These are phyloP conservation scores for Acropternis orthonyx DNA, from an alignment of 2,797 vertebrate species.

Conservation along the genomic window DNA sequence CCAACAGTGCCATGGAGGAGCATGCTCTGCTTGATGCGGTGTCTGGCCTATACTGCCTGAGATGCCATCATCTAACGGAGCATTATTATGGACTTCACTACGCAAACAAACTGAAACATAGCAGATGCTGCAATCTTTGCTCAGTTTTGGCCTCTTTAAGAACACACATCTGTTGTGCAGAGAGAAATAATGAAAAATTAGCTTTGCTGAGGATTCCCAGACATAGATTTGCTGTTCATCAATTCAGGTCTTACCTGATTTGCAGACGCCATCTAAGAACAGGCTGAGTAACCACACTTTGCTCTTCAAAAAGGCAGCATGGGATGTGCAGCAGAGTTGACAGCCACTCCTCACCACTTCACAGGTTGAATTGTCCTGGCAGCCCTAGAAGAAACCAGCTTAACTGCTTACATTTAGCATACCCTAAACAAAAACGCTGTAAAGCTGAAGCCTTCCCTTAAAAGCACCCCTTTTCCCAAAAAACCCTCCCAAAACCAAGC, in stretches of 20 bases:
- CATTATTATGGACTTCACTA: not conserved
- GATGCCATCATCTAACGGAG: not conserved
- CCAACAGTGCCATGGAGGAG: rapidly evolving
- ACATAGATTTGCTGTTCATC: no score
- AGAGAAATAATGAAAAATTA: no score
- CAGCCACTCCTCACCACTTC: not conserved
- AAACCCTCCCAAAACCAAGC: not conserved
- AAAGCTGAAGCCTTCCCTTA: not conserved
- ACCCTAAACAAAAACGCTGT: not conserved
- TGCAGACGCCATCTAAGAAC: no score
- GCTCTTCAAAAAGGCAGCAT: not conserved
- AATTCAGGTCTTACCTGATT: no score
- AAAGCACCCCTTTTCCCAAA: not conserved
- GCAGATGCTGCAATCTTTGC: not conserved
- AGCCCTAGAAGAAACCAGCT: not conserved
- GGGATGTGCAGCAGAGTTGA: no score
- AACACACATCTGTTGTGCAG: no score
- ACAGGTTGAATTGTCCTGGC: rapidly evolving
- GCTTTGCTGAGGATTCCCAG: no score
- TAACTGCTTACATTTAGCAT: not conserved
- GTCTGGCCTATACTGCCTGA: not conserved
- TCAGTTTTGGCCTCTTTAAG: not conserved
- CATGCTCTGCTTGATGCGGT: not conserved
- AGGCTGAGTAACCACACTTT: not conserved
- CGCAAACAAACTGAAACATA: not conserved